These are phyloP conservation scores for Drusus annulatus DNA, from an alignment of 1,140 invertebrate species.

Conservation along the genomic window DNA sequence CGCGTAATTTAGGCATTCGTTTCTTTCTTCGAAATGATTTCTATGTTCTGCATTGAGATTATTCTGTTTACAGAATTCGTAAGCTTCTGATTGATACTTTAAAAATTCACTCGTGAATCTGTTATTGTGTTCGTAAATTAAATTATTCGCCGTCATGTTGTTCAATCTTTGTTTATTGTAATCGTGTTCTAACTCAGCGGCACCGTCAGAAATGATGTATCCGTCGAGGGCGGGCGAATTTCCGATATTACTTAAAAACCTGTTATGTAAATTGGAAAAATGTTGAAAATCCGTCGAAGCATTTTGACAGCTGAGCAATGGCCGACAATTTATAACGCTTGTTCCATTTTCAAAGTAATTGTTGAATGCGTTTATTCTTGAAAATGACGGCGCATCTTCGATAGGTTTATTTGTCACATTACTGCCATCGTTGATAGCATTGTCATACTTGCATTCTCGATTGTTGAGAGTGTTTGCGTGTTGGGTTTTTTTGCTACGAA, in stretches of 20 bases:
- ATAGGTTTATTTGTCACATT: not conserved
- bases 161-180: constrained; percentile 19
- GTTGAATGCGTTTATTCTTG: not conserved
- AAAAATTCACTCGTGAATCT: constrained; percentile 40
- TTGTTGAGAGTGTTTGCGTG: not conserved
- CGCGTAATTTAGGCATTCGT: not conserved
- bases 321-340: not conserved
- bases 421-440: not conserved
- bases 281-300: not conserved
- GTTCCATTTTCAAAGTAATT: constrained; percentile 12
- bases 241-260: constrained; percentile 8
- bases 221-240: constrained; percentile 14
- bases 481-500: constrained; percentile 46
- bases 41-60: constrained; percentile 20
- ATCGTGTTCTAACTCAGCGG: constrained; percentile 19
- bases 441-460: not conserved
- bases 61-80: constrained; percentile 31
- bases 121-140: constrained; percentile 7
- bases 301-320: constrained; percentile 29
- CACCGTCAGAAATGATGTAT: constrained; percentile 4
- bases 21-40: constrained; percentile 39
- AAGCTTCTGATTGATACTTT: constrained; percentile 48
- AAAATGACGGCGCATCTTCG: no score
- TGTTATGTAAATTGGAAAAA: constrained; percentile 17
- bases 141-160: constrained; percentile 5